Evolutionary conservation across 2,888 invertebrate species (phyloP).

Genomic region (Cheilosia impressa): DNA sequence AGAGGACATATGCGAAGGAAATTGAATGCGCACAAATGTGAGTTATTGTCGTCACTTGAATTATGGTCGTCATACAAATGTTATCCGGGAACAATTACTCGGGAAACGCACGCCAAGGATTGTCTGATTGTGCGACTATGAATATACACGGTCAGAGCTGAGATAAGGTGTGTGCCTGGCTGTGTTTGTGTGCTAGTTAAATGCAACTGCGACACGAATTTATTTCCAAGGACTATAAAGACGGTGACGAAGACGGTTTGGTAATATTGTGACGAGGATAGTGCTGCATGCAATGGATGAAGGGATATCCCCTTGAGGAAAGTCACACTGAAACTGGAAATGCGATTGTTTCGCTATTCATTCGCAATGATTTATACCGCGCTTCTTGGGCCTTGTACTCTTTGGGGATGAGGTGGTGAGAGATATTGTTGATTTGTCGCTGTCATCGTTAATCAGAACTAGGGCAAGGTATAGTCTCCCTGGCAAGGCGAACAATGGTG

Average conservation of each 20-base stretch:
- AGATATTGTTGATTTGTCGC: constrained; percentile 34
- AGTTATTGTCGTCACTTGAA: constrained; percentile 74
- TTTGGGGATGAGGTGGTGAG: constrained; percentile 10
- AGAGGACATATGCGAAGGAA: constrained; percentile 74
- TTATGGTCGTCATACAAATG: constrained; percentile 75
- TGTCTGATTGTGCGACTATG: constrained; percentile 12
- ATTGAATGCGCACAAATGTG: constrained; percentile 74
- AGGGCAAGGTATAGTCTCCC: background rate
- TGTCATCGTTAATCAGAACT: constrained; percentile 17
- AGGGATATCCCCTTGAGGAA: constrained; percentile 59
- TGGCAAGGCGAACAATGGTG: constrained; percentile 18
- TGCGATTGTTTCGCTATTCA: constrained; percentile 72
- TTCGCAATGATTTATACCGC: constrained; percentile 61
- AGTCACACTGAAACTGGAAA: constrained; percentile 67
- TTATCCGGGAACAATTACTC: constrained; percentile 71
- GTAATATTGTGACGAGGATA: constrained; percentile 14
- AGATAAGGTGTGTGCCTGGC: constrained; percentile 15
- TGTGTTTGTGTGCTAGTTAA: background rate
- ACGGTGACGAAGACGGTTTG: constrained; percentile 31
- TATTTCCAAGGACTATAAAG: constrained; percentile 51
- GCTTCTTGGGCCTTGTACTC: background rate
- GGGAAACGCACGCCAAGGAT: constrained; percentile 72
- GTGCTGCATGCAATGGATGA: constrained; percentile 5
- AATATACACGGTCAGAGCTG: constrained; percentile 25
- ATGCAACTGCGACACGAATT: constrained; percentile 54